Evolutionary conservation across 2,797 vertebrate species (phyloP).

Genomic region (Peromyscus eremicus): DNA sequence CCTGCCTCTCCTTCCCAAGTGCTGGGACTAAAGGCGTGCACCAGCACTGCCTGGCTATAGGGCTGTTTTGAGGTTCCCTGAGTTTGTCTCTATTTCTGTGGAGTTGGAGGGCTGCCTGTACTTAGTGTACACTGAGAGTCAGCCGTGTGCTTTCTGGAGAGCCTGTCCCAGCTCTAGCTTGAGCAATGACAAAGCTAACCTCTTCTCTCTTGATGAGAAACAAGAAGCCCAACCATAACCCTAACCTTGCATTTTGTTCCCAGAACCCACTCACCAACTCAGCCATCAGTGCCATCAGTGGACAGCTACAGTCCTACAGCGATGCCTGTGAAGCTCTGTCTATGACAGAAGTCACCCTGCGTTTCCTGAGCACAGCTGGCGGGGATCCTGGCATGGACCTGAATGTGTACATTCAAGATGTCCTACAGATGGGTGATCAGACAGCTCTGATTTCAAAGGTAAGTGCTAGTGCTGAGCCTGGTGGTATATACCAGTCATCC

Average conservation of each 20-base stretch:
- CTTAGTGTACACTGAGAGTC: neutral
- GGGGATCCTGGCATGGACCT: constrained; percentile 91
- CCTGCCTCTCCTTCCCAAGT: neutral
- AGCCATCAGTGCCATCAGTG: constrained; percentile 87
- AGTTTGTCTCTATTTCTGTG: neutral
- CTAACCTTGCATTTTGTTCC: neutral
- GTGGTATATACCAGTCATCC: neutral
- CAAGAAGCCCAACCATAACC: neutral
- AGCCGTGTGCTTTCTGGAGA: neutral
- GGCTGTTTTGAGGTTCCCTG: neutral
- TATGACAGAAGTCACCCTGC: constrained; percentile 92
- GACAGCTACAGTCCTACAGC: constrained; percentile 94
- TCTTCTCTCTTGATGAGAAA: neutral
- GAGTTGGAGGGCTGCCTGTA: neutral
- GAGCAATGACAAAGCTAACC: neutral
- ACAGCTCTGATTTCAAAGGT: constrained; percentile 92
- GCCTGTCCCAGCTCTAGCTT: accelerated
- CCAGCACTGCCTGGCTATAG: neutral
- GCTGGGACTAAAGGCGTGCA: neutral
- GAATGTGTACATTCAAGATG: constrained; percentile 90
- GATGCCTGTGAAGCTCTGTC: constrained; percentile 95
- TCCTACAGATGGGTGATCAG: constrained; percentile 94
- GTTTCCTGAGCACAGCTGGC: constrained; percentile 95
- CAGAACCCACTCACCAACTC: constrained; percentile 91
- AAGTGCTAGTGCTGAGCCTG: constrained; percentile 40